phyloP scores from a whole-genome alignment of 92 coral and sea anemone genomes.

The Porites rus region DNA sequence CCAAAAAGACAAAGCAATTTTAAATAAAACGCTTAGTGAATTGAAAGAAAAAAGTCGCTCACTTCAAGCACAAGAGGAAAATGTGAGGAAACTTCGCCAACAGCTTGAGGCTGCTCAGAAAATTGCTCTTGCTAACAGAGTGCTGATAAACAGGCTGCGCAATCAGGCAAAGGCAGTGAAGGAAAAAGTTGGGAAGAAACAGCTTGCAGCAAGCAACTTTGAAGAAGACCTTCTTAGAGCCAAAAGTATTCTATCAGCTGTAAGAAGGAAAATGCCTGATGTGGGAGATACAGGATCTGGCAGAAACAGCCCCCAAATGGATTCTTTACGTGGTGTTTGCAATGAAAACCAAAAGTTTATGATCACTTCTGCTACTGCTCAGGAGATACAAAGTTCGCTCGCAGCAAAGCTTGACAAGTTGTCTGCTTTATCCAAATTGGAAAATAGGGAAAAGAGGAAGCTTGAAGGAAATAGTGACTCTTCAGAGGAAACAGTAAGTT shows the following conservation, averaged over 20 bases:
- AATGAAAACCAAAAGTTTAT: conserved; percentile 40
- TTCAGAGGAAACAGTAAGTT: conserved; percentile 39
- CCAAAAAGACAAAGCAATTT: conserved; percentile 67
- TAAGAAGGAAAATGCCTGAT: conserved; percentile 47
- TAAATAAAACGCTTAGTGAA: conserved; percentile 64
- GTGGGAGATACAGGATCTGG: conserved; percentile 32
- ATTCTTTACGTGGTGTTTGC: background rate
- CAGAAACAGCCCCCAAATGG: conserved; percentile 20
- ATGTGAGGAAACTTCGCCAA: conserved; percentile 72
- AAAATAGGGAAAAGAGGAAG: conserved; percentile 30
- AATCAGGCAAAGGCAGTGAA: conserved; percentile 77
- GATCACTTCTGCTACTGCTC: conserved; percentile 17
- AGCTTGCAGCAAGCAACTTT: conserved; percentile 60
- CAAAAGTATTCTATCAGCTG: conserved; percentile 82
- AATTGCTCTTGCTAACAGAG: conserved; percentile 68
- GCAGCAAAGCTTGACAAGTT: conserved; percentile 36
- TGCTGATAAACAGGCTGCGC: conserved; percentile 70
- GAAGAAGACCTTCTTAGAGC: conserved; percentile 85
- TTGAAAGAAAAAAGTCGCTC: conserved; percentile 66
- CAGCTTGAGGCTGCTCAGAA: conserved; percentile 86
- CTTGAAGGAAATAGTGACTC: conserved; percentile 30
- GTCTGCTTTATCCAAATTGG: conserved; percentile 15
- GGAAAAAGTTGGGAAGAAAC: conserved; percentile 61
- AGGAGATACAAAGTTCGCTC: conserved; percentile 38
- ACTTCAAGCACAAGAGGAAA: conserved; percentile 78